A percentile compares a stretch with the other conserved stretches of the same genome.
These are phyloP conservation scores for Melanerpes formicivorus DNA, from an alignment of 2,113 vertebrate genomes.

Conservation along the genomic window DNA sequence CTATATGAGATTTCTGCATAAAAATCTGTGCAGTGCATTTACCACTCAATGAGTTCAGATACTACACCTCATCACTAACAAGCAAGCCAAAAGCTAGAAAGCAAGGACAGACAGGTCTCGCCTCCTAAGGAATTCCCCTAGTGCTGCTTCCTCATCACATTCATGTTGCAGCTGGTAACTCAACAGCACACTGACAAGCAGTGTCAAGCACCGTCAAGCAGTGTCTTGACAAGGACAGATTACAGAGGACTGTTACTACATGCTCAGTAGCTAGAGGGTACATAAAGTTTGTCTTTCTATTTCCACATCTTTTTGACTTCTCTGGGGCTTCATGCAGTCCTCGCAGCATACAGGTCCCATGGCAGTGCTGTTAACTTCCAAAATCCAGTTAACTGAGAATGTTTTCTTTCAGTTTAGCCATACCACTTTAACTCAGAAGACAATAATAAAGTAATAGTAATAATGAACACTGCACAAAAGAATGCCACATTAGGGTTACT, in stretches of 20 bases:
- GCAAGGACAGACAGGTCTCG: background rate
- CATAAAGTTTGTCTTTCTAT: background rate
- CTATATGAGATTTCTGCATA: background rate
- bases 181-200: background rate
- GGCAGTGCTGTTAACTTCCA: background rate
- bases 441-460: background rate
- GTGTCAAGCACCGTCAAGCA: background rate
- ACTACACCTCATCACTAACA: background rate
- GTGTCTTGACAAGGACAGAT: background rate
- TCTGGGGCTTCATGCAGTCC: background rate
- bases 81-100: background rate
- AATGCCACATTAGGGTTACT: background rate
- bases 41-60: background rate
- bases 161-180: background rate
- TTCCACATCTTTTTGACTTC: background rate
- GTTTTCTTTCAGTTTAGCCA: background rate
- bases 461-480: background rate
- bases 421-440: background rate
- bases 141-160: background rate
- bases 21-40: background rate
- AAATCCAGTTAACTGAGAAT: background rate
- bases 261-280: background rate
- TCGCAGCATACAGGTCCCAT: background rate
- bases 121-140: background rate
- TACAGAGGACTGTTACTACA: background rate